Evolutionary conservation across 1,140 invertebrate genomes (phyloP), one percentile per base, ranked within the genome.

Genomic region (Aphelinus certus): DNA sequence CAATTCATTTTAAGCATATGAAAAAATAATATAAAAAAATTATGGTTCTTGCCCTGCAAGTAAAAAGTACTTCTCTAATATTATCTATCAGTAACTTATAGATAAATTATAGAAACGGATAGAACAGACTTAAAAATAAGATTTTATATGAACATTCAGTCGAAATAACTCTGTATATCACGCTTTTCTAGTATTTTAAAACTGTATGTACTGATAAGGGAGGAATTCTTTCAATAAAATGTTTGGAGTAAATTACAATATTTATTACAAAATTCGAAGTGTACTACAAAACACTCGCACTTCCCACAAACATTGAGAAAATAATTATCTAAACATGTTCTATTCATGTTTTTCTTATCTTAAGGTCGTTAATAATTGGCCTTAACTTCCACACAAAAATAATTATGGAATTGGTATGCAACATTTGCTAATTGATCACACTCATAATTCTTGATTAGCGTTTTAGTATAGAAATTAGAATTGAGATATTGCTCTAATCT

Each of bases 241-340:
- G 49, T 71, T 70, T 69, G 4, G 57, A 65, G 49, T 61, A 58
- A 63, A 75, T 79, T 57, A 83, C 84, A 86, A 81, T 77, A 61
- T 84, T 82, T 81, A 84, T 86, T 86, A 84, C 78, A 87, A 86
- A 86, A 84, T 78, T 80, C 81, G 61, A 77, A 80, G 70, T 82
- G 79, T 58, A 73, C 75, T 79, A 76, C 76, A 57, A 61, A 81
- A 83, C 84, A 85, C 57, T 82, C 81, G 80, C 78, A 66, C 82
- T 77, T 82, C 77, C 81, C 82, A 81, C 80, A 86, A 71, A 79
- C 80, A 83, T 78, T 76, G 79, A 77, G 73, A 71, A 76, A 67
- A 71, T 71, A 75, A 77, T 78, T 79, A 77, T 73, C 26, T 79
- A 71, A 49, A 67, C 72, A 66, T 74, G n/a, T 79, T 73, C 67